Base-by-base conservation (phyloP, 2,113 vertebrate species). In the Chelonoidis abingdonii region DNA sequence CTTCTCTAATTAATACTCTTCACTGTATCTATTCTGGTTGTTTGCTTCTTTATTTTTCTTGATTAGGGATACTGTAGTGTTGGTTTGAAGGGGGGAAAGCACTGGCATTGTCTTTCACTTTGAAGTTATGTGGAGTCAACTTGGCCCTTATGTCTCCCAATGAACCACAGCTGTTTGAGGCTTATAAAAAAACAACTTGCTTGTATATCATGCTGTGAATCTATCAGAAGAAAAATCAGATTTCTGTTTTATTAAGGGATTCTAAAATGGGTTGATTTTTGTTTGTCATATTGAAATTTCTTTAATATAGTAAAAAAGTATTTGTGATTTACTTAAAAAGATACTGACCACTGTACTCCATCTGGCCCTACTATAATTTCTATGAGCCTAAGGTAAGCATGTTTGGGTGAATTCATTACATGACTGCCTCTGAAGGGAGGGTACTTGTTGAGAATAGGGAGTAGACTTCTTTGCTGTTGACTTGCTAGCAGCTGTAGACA, bases 361-460 rank as follows among this genome's bases (percentile, higher is more conserved):
- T 78, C 47, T n/a, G 44, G 31, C 0, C 56, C 31, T 35, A 89
- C 72, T 0, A 0, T 83, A 88, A 72, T 11, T 80, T 80, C 86
- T 44, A 5, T 17, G 72, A 88, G n/a, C 59, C 49, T 91, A 79
- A 44, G 25, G n/a, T 91, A 94, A 44, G 72, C 87, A 80, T 29
- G 22, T 59, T 21, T 1, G 47, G 52, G 4, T 72, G 41, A 35
- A 79, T 80, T 17, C 0, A 0, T 94, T 88, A 78, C 84, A 75
- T 65, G 92, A 35, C 49, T 75, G 14, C 56, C 57, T 31, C 76
- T 83, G 80, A 92, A 57, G 79, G 17, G 10, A 80, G 38, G 38
- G 47, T 90, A 59, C 92, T 92, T 41, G 92, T 84, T 93, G 83
- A 62, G 52, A 95, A 27, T 3, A 88, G 80, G 87, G 92, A 95